Conservation (phyloP, 2,888 invertebrate species). For the Eristalis intricaria region DNA sequence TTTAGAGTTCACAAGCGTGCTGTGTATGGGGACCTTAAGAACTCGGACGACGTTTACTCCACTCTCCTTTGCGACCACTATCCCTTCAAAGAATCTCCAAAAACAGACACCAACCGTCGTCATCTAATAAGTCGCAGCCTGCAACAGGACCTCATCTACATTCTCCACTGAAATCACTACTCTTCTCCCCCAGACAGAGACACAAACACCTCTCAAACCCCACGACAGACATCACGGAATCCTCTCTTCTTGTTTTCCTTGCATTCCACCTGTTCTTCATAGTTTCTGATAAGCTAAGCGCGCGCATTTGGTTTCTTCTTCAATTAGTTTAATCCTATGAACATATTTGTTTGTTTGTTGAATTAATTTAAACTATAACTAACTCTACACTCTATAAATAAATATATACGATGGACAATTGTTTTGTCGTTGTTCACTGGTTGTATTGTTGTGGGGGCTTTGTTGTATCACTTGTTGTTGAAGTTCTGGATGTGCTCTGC, state of each 20-base stretch:
- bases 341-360: conserved; percentile 28
- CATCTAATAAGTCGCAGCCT: no score
- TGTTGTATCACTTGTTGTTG: conserved; percentile 32
- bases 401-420: conserved; percentile 60
- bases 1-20: no score
- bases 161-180: no score
- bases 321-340: conserved; percentile 52
- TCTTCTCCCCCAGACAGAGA: no score
- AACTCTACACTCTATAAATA: conserved; percentile 46
- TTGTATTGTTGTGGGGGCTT: conserved; percentile 10
- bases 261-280: background rate
- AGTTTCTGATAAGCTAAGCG: conserved; percentile 28
- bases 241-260: background rate
- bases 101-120: no score
- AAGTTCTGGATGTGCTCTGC: background rate
- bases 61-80: no score
- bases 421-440: conserved; percentile 67
- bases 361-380: conserved; percentile 56
- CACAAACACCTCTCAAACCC: no score
- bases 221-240: background rate
- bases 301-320: conserved; percentile 45
- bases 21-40: no score
- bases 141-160: no score
- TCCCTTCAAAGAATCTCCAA: no score
- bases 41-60: no score